Percentiles rank a stretch among this genome's conserved stretches.
Conservation (phyloP, 2,113 vertebrate species). For the Reinhardtius hippoglossoides region DNA sequence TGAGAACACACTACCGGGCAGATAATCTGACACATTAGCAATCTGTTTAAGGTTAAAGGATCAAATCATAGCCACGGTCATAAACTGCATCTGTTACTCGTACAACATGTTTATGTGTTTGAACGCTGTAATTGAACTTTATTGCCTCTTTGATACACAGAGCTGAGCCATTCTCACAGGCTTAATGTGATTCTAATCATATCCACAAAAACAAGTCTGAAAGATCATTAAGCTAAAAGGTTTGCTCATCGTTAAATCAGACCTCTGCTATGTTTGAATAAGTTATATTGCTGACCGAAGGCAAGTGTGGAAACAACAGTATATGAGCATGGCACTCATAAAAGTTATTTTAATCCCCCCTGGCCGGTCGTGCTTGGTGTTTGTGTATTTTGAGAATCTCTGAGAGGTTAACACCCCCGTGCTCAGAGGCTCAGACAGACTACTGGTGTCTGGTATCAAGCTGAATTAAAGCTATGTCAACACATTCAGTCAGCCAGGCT, state of each 20-base stretch:
- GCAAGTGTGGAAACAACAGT: conserved; percentile 68
- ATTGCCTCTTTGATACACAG: conserved; percentile 49
- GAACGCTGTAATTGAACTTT: conserved; percentile 63
- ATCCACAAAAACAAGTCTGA: conserved; percentile 31
- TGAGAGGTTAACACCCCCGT: conserved; percentile 82
- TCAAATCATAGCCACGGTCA: conserved; percentile 66
- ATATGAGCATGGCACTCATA: conserved; percentile 70
- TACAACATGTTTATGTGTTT: conserved; percentile 71
- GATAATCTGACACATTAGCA: conserved; percentile 80
- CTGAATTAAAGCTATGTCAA: conserved; percentile 86
- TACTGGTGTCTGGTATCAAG: conserved; percentile 82
- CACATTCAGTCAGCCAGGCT: conserved; percentile 80
- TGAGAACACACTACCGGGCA: conserved; percentile 69
- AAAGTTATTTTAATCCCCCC: conserved; percentile 80
- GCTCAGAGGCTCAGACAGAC: conserved; percentile 77
- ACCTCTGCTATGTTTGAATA: conserved; percentile 53
- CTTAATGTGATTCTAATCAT: conserved; percentile 34
- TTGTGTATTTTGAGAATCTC: conserved; percentile 84
- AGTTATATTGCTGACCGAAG: conserved; percentile 62
- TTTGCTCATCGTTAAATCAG: conserved; percentile 40
- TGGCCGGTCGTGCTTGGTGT: conserved; percentile 71
- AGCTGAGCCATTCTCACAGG: not conserved
- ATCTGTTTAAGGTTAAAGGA: conserved; percentile 79
- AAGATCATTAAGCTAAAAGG: conserved; percentile 47
- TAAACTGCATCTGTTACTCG: conserved; percentile 73